A percentile compares a stretch with the other conserved stretches of the same genome.
Conservation (phyloP, 2,888 invertebrate species). For the Drosophila demipolita region DNA sequence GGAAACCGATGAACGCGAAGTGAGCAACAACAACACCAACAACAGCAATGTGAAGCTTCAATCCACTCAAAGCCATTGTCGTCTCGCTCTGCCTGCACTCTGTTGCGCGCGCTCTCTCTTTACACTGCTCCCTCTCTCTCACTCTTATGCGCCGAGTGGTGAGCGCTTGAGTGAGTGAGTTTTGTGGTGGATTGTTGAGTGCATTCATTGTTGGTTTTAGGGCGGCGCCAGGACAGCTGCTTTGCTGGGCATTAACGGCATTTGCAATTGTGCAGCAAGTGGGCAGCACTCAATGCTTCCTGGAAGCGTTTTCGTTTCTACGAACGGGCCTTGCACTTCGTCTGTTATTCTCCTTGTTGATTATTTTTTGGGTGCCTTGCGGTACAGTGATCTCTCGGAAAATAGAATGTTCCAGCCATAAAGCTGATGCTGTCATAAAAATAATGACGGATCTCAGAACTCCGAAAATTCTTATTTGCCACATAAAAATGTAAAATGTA, state of each 20-base stretch:
- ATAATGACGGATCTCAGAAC: neutral
- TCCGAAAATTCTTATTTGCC: neutral
- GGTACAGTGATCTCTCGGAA: constrained; percentile 3
- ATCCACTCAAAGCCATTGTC: constrained; percentile 48
- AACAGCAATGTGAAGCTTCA: constrained; percentile 33
- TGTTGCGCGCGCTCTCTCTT: constrained; percentile 26
- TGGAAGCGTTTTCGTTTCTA: constrained; percentile 68
- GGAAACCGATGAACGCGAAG: constrained; percentile 25
- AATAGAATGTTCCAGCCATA: neutral
- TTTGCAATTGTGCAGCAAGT: constrained; percentile 65
- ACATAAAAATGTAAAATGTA: neutral
- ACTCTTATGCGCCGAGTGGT: neutral
- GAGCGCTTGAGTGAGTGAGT: constrained; percentile 38
- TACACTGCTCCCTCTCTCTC: constrained; percentile 14
- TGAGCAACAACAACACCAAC: constrained; percentile 16
- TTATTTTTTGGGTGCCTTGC: constrained; percentile 9
- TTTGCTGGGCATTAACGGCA: constrained; percentile 50
- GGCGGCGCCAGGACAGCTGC: constrained; percentile 65
- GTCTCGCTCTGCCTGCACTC: constrained; percentile 53
- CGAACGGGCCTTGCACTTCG: constrained; percentile 54
- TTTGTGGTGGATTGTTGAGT: constrained; percentile 45
- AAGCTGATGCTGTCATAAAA: neutral
- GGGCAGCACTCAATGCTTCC: constrained; percentile 70
- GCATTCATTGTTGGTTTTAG: constrained; percentile 50
- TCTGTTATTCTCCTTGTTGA: neutral